Evolutionary conservation across 2,888 invertebrate genomes (phyloP), one percentile per base, ranked within the genome.

Genomic region (Ormyrus thymus): DNA sequence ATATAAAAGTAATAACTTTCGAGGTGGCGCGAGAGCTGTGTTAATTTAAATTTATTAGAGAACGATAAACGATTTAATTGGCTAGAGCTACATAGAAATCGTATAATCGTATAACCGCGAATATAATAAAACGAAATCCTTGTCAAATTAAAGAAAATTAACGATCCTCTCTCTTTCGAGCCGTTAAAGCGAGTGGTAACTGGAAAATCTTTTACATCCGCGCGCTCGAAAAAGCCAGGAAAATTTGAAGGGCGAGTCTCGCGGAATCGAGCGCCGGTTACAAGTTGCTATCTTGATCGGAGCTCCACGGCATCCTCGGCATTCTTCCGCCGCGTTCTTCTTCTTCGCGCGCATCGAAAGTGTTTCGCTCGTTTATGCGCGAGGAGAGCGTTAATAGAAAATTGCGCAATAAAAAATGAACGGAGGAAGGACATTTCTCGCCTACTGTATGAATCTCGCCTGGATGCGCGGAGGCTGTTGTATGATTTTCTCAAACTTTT

Each of bases 101-200:
- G 72, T 65, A 68, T 73, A 73, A 62, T 55, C 9, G 11, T 13
- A 68, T 55, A 48, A 43, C 64, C 51, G 50, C 55, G 68, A 51
- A 46, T 13, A 15, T 51, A 74, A 78, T 74, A 74, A 73, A 74
- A 69, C 58, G 51, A 64, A 74, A 74, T 62, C 56, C 78, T 76
- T 72, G 76, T 76, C 68, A 74, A 79, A 79, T 72, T 76, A 76
- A 76, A 62, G 13, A 58, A 68, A 79, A 79, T 79, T 76, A 79
- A 79, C 76, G 75, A 74, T 78, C 69, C 68, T 55, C 48, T 43
- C 56, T 59, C 13, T 53, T 13, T 29, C 29, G 29, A 29, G 29
- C 29, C 29, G 29, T 29, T 29, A 29, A 29, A 29, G 29, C 29
- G 29, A 29, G 29, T 29, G 29, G 29, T 29, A 29, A 29, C 13